Evolutionary conservation across 2,113 vertebrate species (phyloP), one percentile per base, ranked within the genome.

Genomic region (Rallus limicola): DNA sequence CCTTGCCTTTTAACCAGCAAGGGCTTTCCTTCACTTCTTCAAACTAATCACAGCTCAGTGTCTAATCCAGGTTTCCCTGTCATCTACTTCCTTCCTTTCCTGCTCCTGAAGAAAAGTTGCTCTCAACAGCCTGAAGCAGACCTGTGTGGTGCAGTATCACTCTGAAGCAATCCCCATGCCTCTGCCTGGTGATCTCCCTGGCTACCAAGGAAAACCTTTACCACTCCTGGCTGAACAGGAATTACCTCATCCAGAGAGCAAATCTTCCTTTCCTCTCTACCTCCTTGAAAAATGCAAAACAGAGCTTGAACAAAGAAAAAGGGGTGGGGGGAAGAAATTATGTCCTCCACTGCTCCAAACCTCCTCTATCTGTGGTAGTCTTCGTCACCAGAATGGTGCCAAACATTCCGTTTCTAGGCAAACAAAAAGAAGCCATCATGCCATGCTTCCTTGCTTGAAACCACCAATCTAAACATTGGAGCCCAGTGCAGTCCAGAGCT

Each of bases 241-340:
- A 77, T 8, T 1, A 3, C 14, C 6, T 74, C 10, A 21, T 58
- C 9, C 60, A 67, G n/a, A 29, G 26, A 75, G 5, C 0, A 0
- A 86, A 63, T 38, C 44, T 52, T 82, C 34, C 64, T 40, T 36
- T 81, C 44, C 36, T 21, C 8, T 67, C 58, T 44, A 44, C 10
- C 13, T 74, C 24, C 24, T 71, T 91, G 64, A 58, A 67, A 94
- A 77, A 33, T 7, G 19, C 2, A 53, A 58, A 74, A 75, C 13
- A 53, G 0, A 87, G 17, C 10, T 28, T 21, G 18, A 40, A 83
- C 18, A 63, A 94, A 67, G 19, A 9, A 62, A 71, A 70, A 42
- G 11, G 15, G 25, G 17, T 6, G 5, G 17, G 2, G 8, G 9
- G 2, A 9, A 26, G 31, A 1, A 5, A 55, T 9, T 16, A 17